Conservation (phyloP, 2,797 vertebrate genomes). For the Silurus aristotelis region DNA sequence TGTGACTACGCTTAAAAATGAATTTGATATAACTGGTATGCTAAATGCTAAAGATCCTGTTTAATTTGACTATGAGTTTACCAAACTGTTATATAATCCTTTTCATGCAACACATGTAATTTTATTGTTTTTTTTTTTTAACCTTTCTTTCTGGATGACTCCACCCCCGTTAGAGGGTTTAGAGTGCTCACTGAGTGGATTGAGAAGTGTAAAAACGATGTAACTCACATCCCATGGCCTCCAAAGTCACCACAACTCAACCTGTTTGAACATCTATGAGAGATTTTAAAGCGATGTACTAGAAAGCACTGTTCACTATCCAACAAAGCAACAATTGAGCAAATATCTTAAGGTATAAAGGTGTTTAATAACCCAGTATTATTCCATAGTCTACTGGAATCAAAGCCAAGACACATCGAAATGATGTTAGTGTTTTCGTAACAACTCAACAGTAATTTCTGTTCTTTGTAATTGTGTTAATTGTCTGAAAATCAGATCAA, state of each 20-base stretch:
- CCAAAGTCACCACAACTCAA: background rate
- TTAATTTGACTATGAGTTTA: background rate
- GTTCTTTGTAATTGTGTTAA: background rate
- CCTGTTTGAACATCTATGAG: background rate
- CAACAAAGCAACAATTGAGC: background rate
- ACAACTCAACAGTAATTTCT: background rate
- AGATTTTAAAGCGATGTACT: background rate
- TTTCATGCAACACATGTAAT: background rate
- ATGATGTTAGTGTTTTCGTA: background rate
- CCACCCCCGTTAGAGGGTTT: background rate
- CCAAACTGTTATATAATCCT: background rate
- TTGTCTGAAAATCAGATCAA: background rate
- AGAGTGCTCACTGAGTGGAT: background rate
- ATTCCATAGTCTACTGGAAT: background rate
- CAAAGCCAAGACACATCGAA: background rate
- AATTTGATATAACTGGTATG: background rate
- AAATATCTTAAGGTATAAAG: too few species aligned
- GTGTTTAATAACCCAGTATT: background rate
- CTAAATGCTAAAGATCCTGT: background rate
- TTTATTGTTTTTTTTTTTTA: background rate
- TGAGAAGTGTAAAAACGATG: background rate
- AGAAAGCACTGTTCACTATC: background rate
- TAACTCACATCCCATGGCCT: background rate
- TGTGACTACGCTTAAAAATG: background rate
- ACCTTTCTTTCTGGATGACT: background rate